Percentiles rank a stretch among this genome's conserved stretches.
phyloP scores from a whole-genome alignment of 2,113 vertebrate species.

The Megalops atlanticus region DNA sequence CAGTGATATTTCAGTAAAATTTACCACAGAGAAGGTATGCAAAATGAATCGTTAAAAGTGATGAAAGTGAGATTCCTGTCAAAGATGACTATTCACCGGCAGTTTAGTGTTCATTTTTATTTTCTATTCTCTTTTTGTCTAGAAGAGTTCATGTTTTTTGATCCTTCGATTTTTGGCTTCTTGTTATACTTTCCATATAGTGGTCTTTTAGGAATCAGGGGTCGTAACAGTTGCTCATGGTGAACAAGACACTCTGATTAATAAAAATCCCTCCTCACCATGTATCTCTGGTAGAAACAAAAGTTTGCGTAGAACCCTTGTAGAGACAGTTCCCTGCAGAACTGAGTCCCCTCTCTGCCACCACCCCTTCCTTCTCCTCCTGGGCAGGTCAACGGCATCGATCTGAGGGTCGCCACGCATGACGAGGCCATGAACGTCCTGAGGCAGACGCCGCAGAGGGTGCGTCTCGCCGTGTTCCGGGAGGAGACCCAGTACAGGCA shows the following conservation, averaged over 20 bases:
- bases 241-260: not conserved
- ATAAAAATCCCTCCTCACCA: not conserved
- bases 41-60: not conserved
- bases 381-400: slow-evolving; percentile 88
- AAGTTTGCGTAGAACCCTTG: not conserved
- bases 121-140: not conserved
- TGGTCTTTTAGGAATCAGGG: not conserved
- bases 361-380: not conserved
- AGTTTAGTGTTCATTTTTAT: not conserved
- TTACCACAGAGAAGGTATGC: not conserved
- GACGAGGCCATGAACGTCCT: slow-evolving; percentile 92
- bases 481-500: slow-evolving; percentile 85
- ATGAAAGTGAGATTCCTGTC: not conserved
- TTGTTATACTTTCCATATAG: not conserved
- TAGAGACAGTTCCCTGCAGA: not conserved
- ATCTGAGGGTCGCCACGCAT: slow-evolving; percentile 88
- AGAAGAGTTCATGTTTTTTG: not conserved
- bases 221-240: not conserved
- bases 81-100: not conserved
- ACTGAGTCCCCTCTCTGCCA: not conserved
- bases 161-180: not conserved
- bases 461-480: slow-evolving; percentile 83
- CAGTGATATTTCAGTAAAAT: not conserved
- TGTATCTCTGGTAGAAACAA: not conserved
- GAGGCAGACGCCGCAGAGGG: slow-evolving; percentile 85